These are phyloP conservation scores for Pseudomyrmex concolor DNA, from an alignment of 1,140 invertebrate species.

Conservation along the genomic window DNA sequence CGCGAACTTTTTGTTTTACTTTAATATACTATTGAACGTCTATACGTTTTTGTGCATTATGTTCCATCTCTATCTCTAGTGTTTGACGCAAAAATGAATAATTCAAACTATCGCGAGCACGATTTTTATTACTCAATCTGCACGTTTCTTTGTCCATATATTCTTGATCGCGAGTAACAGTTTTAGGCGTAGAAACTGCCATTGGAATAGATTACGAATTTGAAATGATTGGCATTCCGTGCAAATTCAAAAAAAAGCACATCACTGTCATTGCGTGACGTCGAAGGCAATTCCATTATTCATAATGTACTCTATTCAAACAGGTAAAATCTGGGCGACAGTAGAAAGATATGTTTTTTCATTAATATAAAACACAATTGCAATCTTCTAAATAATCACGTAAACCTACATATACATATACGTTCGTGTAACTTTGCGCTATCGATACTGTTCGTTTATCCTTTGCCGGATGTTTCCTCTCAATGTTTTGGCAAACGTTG, in stretches of 20 bases:
- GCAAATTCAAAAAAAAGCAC: not conserved
- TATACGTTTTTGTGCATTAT: not conserved
- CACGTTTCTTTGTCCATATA: not conserved
- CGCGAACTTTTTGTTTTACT: not conserved
- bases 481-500: slow-evolving; percentile 62
- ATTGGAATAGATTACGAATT: not conserved
- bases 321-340: not conserved
- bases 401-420: not conserved
- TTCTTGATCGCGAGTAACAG: not conserved
- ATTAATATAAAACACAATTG: not conserved
- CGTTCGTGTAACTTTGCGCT: not conserved
- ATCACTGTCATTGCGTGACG: not conserved
- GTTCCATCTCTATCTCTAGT: not conserved
- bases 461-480: slow-evolving; percentile 53
- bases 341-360: not conserved
- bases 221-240: slow-evolving; percentile 1
- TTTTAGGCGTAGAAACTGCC: not conserved
- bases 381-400: slow-evolving; percentile 1
- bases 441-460: not conserved
- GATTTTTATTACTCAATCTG: not conserved
- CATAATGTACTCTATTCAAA: not conserved
- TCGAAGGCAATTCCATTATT: not conserved
- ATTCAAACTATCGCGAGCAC: not conserved
- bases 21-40: not conserved
- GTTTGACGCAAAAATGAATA: not conserved